These are phyloP conservation scores for Scrobipalpa atriplicella DNA, from an alignment of 2,888 invertebrate species.

Conservation along the genomic window DNA sequence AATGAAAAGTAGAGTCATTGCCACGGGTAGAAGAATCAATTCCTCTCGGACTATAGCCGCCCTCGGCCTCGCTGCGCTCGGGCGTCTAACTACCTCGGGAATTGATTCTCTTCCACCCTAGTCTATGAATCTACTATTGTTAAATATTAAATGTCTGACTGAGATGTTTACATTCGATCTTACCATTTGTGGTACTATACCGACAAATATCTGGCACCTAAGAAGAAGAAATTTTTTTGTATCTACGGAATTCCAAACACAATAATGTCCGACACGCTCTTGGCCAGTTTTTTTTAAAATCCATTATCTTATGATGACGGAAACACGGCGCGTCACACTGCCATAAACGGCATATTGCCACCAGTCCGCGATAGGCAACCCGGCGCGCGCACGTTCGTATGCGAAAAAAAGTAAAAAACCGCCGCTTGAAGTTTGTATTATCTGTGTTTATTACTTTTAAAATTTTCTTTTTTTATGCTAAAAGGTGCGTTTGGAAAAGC, in stretches of 20 bases:
- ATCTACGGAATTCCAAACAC: neutral
- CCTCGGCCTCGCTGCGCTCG: too few relatives aligned
- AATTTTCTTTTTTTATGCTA: conserved; percentile 2
- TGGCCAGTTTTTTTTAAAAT: neutral
- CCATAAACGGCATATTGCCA: conserved; percentile 16
- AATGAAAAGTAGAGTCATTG: too few relatives aligned
- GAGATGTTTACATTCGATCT: too few relatives aligned
- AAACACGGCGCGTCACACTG: conserved; percentile 12
- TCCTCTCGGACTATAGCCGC: too few relatives aligned
- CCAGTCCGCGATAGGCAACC: conserved; percentile 17
- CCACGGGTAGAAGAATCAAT: too few relatives aligned
- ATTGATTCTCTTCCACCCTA: too few relatives aligned
- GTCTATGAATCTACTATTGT: too few relatives aligned
- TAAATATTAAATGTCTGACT: too few relatives aligned
- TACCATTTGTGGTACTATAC: too few relatives aligned
- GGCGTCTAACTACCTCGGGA: too few relatives aligned
- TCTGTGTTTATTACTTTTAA: conserved; percentile 20
- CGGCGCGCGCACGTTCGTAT: conserved; percentile 20
- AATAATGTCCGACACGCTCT: neutral
- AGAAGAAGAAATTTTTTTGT: too few relatives aligned
- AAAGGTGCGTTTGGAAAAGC: conserved; percentile 15
- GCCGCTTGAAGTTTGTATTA: neutral
- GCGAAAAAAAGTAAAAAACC: conserved; percentile 12
- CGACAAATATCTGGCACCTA: too few relatives aligned
- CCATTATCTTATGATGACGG: conserved; percentile 17